These are phyloP conservation scores for Venusia cambrica DNA, from an alignment of 2,888 invertebrate genomes.

Conservation along the genomic window DNA sequence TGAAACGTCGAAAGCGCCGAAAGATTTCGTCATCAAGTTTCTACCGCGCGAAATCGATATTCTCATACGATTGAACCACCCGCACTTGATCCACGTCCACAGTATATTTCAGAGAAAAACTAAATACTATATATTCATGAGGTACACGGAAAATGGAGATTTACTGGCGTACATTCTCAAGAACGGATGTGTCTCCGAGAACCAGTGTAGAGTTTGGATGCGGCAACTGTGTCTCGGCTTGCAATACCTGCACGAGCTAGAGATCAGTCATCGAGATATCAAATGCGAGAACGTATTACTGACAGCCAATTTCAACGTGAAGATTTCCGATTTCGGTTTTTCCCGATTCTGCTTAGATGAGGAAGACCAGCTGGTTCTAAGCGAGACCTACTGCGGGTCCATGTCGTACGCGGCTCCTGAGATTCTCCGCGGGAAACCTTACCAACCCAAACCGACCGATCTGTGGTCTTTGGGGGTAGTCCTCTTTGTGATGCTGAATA, in stretches of 20 bases:
- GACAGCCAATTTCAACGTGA: conserved; percentile 87
- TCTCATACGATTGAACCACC: conserved; percentile 87
- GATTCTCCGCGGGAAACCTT: conserved; percentile 87
- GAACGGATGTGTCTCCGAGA: conserved; percentile 85
- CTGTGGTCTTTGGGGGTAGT: conserved; percentile 91
- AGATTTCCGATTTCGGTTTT: conserved; percentile 92
- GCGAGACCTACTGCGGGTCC: conserved; percentile 92
- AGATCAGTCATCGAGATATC: conserved; percentile 89
- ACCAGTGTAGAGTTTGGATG: conserved; percentile 86
- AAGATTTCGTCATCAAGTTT: conserved; percentile 90
- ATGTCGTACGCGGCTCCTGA: conserved; percentile 94
- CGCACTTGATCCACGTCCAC: conserved; percentile 89
- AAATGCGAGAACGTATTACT: conserved; percentile 91
- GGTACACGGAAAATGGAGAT: conserved; percentile 89
- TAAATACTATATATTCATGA: conserved; percentile 90
- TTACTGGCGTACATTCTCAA: conserved; percentile 86
- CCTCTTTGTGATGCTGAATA: conserved; percentile 91
- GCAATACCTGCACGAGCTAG: conserved; percentile 87
- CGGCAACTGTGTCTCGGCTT: conserved; percentile 85
- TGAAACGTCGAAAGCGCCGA: conserved; percentile 86
- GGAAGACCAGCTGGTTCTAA: conserved; percentile 70
- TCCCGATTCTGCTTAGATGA: conserved; percentile 74
- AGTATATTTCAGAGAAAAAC: conserved; percentile 87
- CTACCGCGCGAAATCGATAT: conserved; percentile 91
- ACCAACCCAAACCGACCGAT: conserved; percentile 87